A percentile compares a stretch with the other conserved stretches of the same genome.
These are phyloP conservation scores for Pachliopta kotzebuea DNA, from an alignment of 2,888 invertebrate genomes.

Conservation along the genomic window DNA sequence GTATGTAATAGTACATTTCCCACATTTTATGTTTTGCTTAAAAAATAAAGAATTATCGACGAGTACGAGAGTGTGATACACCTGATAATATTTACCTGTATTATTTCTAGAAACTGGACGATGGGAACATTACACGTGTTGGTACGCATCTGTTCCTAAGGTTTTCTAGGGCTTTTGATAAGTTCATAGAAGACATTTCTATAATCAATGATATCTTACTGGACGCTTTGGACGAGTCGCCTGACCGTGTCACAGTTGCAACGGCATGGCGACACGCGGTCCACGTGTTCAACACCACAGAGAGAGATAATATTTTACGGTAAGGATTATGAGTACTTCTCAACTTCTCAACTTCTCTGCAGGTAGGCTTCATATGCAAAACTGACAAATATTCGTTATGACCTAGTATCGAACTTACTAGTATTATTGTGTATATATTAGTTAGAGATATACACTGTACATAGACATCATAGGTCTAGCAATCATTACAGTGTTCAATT, in stretches of 20 bases:
- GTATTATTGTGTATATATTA: too few relatives aligned
- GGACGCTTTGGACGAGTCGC: constrained; percentile 40
- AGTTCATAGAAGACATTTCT: constrained; percentile 50
- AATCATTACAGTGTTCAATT: too few relatives aligned
- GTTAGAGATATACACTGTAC: neutral
- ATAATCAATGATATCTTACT: constrained; percentile 44
- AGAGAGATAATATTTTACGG: constrained; percentile 49
- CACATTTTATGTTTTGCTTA: too few relatives aligned
- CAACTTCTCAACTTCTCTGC: too few relatives aligned
- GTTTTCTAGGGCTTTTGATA: constrained; percentile 57
- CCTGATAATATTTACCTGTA: too few relatives aligned
- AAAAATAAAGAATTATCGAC: too few relatives aligned
- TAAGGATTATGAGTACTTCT: constrained; percentile 31
- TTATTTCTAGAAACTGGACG: constrained; percentile 43
- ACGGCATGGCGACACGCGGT: constrained; percentile 52
- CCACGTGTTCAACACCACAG: constrained; percentile 42
- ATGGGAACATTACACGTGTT: constrained; percentile 52
- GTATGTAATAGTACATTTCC: constrained; percentile 44
- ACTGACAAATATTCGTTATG: too few relatives aligned
- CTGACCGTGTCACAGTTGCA: constrained; percentile 38
- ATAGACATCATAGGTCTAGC: neutral
- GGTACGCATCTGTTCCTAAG: constrained; percentile 60
- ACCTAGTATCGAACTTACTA: too few relatives aligned
- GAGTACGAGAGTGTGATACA: too few relatives aligned
- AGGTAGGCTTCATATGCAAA: too few relatives aligned